phyloP scores from a whole-genome alignment of 2,797 vertebrate species.

The Cichlasoma orientale region DNA sequence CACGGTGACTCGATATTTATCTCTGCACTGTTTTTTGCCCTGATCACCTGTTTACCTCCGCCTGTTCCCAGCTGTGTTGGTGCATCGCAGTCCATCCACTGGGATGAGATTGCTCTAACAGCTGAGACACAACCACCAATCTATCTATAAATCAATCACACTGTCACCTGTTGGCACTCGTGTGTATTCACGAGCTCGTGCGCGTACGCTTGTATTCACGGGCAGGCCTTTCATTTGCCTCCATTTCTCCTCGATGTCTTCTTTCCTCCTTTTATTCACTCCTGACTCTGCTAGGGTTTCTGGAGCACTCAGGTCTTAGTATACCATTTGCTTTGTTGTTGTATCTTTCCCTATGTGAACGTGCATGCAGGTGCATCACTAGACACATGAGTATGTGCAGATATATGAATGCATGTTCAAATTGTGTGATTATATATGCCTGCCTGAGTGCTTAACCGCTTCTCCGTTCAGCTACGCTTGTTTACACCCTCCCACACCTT shows the following conservation, averaged over 20 bases:
- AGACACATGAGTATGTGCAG: not conserved
- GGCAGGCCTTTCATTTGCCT: constrained; percentile 50
- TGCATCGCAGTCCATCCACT: constrained; percentile 35
- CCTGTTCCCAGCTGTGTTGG: constrained; percentile 72
- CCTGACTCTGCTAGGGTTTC: constrained; percentile 30
- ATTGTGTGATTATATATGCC: constrained; percentile 11
- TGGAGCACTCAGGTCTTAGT: constrained; percentile 36
- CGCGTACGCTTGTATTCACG: not conserved
- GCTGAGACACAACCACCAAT: constrained; percentile 62
- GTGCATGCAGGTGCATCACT: constrained; percentile 23
- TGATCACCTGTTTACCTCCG: constrained; percentile 66
- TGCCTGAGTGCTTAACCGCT: constrained; percentile 37
- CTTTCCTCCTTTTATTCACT: constrained; percentile 22
- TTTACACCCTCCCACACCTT: constrained; percentile 45
- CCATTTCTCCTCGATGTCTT: constrained; percentile 30
- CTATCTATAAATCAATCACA: constrained; percentile 68
- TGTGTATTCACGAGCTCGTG: constrained; percentile 2
- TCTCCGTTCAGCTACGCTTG: constrained; percentile 44
- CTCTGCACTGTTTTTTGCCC: constrained; percentile 37
- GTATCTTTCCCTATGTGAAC: constrained; percentile 11
- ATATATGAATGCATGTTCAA: not conserved
- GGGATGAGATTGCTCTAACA: constrained; percentile 41
- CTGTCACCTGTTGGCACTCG: constrained; percentile 58
- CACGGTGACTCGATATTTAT: constrained; percentile 61
- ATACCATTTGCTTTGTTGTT: constrained; percentile 35